phyloP scores from a whole-genome alignment of 2,797 vertebrate species.

The Sebastes vulpes region DNA sequence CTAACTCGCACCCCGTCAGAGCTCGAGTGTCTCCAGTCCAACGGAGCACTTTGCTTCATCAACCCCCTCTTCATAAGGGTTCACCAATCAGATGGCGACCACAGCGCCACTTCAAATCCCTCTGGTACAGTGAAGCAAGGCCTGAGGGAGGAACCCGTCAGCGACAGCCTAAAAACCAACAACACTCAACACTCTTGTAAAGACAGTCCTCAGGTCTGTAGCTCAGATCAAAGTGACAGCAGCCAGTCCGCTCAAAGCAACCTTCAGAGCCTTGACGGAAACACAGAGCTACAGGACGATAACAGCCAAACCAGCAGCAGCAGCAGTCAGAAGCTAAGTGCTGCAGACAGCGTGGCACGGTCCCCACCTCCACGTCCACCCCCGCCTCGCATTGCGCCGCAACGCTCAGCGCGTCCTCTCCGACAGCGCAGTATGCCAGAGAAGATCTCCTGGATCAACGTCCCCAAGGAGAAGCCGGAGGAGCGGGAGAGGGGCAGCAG shows the following conservation, averaged over 20 bases:
- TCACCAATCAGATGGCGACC: constrained; percentile 77
- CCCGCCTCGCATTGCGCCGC: constrained; percentile 79
- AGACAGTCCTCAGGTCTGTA: neutral
- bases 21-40: constrained; percentile 92
- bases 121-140: neutral
- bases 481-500: constrained; percentile 75
- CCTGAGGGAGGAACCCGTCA: neutral
- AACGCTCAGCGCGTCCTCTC: constrained; percentile 35
- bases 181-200: neutral
- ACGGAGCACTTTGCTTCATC: constrained; percentile 95
- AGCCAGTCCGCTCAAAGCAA: neutral
- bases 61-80: constrained; percentile 96
- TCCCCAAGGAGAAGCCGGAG: constrained; percentile 55
- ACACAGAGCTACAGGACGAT: neutral
- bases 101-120: neutral
- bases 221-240: neutral
- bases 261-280: neutral
- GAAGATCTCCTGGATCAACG: constrained; percentile 71
- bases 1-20: constrained; percentile 91
- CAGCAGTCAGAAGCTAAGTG: neutral
- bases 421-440: constrained; percentile 87
- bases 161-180: neutral
- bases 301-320: neutral
- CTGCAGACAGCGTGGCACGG: constrained; percentile 50
- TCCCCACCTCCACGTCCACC: constrained; percentile 91